Conservation (phyloP, 2,113 vertebrate species). For the Cottus gobio region DNA sequence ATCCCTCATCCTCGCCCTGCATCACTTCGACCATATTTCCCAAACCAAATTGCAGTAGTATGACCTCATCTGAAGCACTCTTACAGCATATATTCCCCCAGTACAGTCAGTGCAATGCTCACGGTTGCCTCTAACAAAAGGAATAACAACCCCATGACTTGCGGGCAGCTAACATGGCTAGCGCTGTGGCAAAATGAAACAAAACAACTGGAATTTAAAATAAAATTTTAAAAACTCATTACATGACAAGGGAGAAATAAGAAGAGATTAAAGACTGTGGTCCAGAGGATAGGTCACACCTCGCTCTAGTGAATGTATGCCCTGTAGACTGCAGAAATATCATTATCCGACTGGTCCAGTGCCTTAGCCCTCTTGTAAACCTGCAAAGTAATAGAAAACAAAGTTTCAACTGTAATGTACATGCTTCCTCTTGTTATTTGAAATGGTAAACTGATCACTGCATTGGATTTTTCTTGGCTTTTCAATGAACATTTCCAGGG, state of each 20-base stretch:
- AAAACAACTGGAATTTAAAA: constrained; percentile 74
- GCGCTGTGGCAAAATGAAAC: constrained; percentile 69
- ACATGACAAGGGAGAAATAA: constrained; percentile 39
- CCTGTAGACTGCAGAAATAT: constrained; percentile 98
- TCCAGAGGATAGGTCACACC: constrained; percentile 70
- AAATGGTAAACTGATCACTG: no score
- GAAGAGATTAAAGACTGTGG: constrained; percentile 55
- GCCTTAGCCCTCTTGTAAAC: constrained; percentile 99
- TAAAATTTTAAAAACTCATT: constrained; percentile 56
- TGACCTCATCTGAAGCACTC: constrained; percentile 28
- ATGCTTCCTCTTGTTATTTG: not conserved
- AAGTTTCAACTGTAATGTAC: not conserved
- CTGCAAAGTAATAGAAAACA: constrained; percentile 78
- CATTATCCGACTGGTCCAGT: constrained; percentile 99
- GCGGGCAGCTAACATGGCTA: constrained; percentile 49
- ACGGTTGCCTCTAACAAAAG: constrained; percentile 63
- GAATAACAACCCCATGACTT: constrained; percentile 48
- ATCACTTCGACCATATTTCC: constrained; percentile 4
- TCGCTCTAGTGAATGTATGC: constrained; percentile 96
- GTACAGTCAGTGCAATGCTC: constrained; percentile 78
- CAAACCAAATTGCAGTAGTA: constrained; percentile 39
- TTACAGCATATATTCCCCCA: constrained; percentile 18
- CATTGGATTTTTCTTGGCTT: no score
- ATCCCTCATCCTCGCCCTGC: not conserved
- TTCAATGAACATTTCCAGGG: no score